Evolutionary conservation across 2,888 invertebrate species (phyloP).

Genomic region (Heliconius hortense): DNA sequence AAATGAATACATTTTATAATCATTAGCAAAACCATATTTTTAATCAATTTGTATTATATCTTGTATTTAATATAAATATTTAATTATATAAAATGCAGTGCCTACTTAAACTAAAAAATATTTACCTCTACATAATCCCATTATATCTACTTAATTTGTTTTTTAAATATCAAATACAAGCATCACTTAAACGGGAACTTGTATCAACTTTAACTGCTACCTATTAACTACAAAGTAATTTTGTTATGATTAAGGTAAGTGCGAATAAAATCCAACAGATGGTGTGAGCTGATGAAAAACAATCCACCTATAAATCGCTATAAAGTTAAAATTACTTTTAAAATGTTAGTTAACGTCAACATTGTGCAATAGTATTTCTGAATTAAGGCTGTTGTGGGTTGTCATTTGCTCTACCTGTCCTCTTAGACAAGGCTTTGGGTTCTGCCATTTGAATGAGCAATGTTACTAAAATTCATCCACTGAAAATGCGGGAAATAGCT

Average conservation of each 20-base stretch:
- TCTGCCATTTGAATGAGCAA: background rate
- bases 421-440: background rate
- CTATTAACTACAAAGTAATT: background rate
- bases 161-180: too few species aligned
- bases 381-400: too few species aligned
- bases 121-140: too few species aligned
- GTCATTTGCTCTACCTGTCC: background rate
- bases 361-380: too few species aligned
- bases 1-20: too few species aligned
- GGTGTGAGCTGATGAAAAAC: conserved; percentile 31
- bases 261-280: conserved; percentile 33
- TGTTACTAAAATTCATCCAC: background rate
- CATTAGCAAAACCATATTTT: too few species aligned
- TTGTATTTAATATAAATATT: too few species aligned
- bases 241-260: conserved; percentile 14
- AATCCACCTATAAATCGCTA: conserved; percentile 11
- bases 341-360: background rate
- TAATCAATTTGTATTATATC: too few species aligned
- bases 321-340: background rate
- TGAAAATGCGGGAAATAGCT: too few species aligned
- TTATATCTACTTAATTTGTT: too few species aligned
- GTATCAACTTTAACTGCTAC: background rate
- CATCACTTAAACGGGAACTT: background rate
- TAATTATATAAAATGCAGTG: too few species aligned
- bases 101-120: too few species aligned